Base-by-base conservation (phyloP, 2,888 invertebrate genomes). In the Ceraclea dissimilis region DNA sequence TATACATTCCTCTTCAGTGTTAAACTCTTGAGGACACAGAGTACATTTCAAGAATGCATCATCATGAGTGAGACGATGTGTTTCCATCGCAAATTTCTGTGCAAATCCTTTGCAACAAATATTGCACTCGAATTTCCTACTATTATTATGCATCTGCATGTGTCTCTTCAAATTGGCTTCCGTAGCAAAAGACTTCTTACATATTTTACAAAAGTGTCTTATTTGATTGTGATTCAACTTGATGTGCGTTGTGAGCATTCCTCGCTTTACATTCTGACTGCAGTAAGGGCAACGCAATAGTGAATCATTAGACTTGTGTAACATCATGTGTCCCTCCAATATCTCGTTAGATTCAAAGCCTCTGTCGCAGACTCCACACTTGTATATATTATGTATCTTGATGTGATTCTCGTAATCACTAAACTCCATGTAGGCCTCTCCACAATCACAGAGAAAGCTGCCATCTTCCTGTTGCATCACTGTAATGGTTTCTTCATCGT, bases 11-110 rank as follows among this genome's bases (percentile, higher is more conserved):
- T 65, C 61, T 61, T 71, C 71, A 49, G 66, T 70, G 18, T 70
- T 69, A 61, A 76, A 78, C 0, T 68, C 65, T 47, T 66, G 62
- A 1, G 73, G 73, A 49, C 78, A 78, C n/a, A 69, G 66, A 10
- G 67, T 68, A 60, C 78, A 78, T 0, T 68, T 65, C 51, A 70
- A 69, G 0, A 71, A 71, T 51, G 74, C 71, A 19, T 49, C 46
- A 8, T 50, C 48, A 51, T 78, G 77, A 0, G 75, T 75, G 26
- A 76, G 56, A 54, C 73, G 66, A 56, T 78, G 78, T 0, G 76
- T 76, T 61, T 76, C 76, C 76, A 78, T 75, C 1, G 76, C 75
- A 13, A 75, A 75, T 64, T 76, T 77, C 52, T 77, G 77, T 54
- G 73, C 73, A 64, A 78, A 78, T 31, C 72, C 65, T 59, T 76